Conservation (phyloP, 2,888 invertebrate species). For the Lysandra bellargus region DNA sequence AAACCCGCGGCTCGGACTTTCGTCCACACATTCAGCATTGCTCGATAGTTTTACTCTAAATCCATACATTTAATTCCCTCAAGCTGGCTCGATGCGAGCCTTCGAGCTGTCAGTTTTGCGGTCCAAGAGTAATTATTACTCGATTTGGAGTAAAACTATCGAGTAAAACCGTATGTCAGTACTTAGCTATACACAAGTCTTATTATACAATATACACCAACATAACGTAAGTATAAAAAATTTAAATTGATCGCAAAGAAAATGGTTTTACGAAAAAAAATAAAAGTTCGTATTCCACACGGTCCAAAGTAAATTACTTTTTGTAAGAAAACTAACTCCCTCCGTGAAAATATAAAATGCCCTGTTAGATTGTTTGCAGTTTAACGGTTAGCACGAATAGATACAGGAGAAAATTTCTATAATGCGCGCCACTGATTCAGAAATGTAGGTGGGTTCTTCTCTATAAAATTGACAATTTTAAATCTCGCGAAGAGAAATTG, state of each 20-base stretch:
- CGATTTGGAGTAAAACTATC: too few species aligned
- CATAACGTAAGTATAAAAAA: background rate
- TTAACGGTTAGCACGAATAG: constrained; percentile 29
- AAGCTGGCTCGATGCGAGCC: too few species aligned
- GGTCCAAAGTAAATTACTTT: constrained; percentile 27
- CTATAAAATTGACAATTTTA: constrained; percentile 26
- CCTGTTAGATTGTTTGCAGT: constrained; percentile 30
- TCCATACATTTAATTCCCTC: too few species aligned
- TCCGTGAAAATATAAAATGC: constrained; percentile 29
- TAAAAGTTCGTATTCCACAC: background rate
- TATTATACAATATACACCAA: background rate
- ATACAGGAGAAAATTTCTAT: constrained; percentile 26
- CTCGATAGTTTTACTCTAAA: too few species aligned
- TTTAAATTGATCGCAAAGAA: background rate
- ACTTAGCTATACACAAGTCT: background rate
- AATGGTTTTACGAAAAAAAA: background rate
- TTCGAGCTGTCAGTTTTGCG: too few species aligned
- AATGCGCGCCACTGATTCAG: constrained; percentile 25
- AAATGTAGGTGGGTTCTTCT: constrained; percentile 10
- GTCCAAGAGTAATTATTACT: too few species aligned
- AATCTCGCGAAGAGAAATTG: background rate
- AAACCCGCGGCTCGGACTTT: too few species aligned
- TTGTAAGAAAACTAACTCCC: constrained; percentile 24
- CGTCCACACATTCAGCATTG: too few species aligned
- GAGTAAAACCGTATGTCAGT: too few species aligned